phyloP scores from a whole-genome alignment of 2,888 invertebrate species.

The Zelleria hepariella region DNA sequence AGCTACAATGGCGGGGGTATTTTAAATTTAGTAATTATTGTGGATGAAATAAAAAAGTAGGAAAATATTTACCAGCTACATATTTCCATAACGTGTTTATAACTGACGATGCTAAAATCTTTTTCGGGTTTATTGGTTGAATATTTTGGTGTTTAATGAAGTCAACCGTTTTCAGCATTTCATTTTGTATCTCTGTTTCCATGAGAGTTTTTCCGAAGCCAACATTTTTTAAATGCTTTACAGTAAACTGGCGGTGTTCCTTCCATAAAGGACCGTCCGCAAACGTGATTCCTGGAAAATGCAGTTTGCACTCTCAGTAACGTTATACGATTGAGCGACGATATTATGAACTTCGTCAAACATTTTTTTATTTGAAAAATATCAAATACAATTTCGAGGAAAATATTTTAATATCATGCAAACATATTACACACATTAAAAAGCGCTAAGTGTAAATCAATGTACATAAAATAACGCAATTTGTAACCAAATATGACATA shows the following conservation, averaged over 20 bases:
- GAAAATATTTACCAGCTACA: constrained; percentile 67
- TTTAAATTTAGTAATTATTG: too few species aligned
- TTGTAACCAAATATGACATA: too few species aligned
- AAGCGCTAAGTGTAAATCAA: too few species aligned
- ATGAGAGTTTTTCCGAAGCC: constrained; percentile 75
- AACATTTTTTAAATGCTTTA: constrained; percentile 75
- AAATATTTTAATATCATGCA: too few species aligned
- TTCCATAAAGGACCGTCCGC: constrained; percentile 78
- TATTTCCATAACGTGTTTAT: constrained; percentile 80
- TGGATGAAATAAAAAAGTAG: background rate
- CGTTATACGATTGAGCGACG: too few species aligned
- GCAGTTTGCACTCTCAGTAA: background rate
- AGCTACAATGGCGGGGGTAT: too few species aligned
- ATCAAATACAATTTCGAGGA: too few species aligned
- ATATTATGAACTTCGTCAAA: too few species aligned
- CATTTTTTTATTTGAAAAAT: too few species aligned
- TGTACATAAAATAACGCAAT: too few species aligned
- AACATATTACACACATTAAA: too few species aligned
- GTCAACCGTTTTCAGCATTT: constrained; percentile 66
- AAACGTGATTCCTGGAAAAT: constrained; percentile 74
- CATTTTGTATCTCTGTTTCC: constrained; percentile 72
- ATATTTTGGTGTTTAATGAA: constrained; percentile 36
- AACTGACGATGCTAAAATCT: constrained; percentile 73
- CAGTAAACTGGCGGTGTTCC: constrained; percentile 76
- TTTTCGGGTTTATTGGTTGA: constrained; percentile 59